Conservation (phyloP, 2,797 vertebrate species). For the Premnoplex brunnescens region DNA sequence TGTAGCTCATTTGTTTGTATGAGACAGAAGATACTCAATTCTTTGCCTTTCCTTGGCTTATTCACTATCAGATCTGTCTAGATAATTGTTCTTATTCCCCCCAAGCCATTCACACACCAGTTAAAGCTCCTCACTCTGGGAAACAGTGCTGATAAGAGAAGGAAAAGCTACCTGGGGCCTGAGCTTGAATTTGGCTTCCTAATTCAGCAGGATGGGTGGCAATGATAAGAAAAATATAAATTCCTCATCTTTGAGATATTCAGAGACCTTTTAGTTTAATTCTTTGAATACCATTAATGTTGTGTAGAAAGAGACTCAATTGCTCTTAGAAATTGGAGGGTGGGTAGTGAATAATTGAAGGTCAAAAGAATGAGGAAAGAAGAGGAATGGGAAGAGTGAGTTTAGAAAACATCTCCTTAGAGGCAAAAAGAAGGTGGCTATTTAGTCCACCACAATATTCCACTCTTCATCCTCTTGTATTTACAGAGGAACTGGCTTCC, state of each 20-base stretch:
- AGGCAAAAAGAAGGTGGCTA: neutral
- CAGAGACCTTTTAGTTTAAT: neutral
- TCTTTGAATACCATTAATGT: neutral
- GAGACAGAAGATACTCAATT: conserved; percentile 1
- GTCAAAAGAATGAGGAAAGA: neutral
- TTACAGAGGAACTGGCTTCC: neutral
- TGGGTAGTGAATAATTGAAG: neutral
- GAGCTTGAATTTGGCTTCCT: neutral
- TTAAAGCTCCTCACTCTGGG: neutral
- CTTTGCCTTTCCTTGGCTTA: neutral
- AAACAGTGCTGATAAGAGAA: neutral
- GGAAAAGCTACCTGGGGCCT: neutral
- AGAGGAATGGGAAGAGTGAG: neutral
- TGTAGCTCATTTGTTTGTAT: conserved; percentile 42
- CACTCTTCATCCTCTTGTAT: no score
- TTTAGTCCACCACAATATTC: neutral
- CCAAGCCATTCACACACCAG: neutral
- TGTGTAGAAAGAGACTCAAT: neutral
- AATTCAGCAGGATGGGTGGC: neutral
- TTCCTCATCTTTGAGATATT: neutral
- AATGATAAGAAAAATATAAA: neutral
- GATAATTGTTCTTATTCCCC: conserved; percentile 22
- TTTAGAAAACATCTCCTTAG: neutral
- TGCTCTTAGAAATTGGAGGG: neutral
- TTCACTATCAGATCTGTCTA: neutral